A percentile compares a stretch with the other conserved stretches of the same genome.
phyloP scores from a whole-genome alignment of 2,797 vertebrate genomes.

The Rhynchotus rufescens region DNA sequence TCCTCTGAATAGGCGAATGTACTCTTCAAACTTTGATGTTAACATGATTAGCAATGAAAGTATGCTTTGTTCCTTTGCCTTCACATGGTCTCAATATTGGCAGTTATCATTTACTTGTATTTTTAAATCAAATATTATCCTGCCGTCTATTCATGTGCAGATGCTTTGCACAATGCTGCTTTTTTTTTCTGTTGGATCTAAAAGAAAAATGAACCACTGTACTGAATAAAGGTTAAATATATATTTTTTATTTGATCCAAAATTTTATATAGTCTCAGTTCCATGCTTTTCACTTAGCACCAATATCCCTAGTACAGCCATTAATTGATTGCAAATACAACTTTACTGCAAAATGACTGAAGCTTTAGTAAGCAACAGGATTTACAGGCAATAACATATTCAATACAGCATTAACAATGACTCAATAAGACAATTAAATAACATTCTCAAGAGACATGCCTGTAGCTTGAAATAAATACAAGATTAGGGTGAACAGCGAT shows the following conservation, averaged over 20 bases:
- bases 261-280: constrained; percentile 34
- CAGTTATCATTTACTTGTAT: constrained; percentile 79
- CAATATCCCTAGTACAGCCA: constrained; percentile 9
- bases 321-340: constrained; percentile 77
- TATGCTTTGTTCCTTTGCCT: constrained; percentile 89
- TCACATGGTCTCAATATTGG: constrained; percentile 87
- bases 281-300: not conserved
- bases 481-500: constrained; percentile 45
- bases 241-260: constrained; percentile 9
- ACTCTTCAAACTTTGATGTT: constrained; percentile 89
- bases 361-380: constrained; percentile 80
- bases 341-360: constrained; percentile 76
- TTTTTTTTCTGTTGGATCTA: constrained; percentile 45
- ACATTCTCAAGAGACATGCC: constrained; percentile 70
- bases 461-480: constrained; percentile 68
- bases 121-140: constrained; percentile 77
- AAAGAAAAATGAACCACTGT: constrained; percentile 52
- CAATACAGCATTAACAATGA: constrained; percentile 78
- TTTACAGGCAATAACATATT: constrained; percentile 82
- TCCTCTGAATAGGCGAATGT: constrained; percentile 88
- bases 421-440: constrained; percentile 77
- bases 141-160: constrained; percentile 60
- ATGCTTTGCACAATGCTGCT: constrained; percentile 59
- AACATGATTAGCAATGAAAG: constrained; percentile 88
- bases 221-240: constrained; percentile 57